These are phyloP conservation scores for Plebejus anna DNA, from an alignment of 2,888 invertebrate genomes.

Conservation along the genomic window DNA sequence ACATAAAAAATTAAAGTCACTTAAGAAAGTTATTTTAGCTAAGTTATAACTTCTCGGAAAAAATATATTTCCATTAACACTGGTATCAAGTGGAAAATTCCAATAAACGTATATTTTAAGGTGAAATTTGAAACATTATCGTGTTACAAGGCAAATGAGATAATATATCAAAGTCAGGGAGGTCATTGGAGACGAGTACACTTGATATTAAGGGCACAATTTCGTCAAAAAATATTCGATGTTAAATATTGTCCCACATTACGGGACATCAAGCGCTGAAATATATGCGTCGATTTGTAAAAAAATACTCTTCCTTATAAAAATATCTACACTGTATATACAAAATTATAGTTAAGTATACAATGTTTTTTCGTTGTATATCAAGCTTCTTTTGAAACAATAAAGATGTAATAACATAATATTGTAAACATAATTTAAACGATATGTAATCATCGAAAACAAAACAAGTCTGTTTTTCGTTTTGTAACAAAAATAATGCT, in stretches of 20 bases:
- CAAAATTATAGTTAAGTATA: too few species aligned
- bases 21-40: not conserved
- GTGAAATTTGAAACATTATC: slow-evolving; percentile 4
- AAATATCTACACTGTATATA: too few species aligned
- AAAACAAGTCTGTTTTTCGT: too few species aligned
- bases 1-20: not conserved
- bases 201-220: not conserved
- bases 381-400: too few species aligned
- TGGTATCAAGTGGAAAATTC: not conserved
- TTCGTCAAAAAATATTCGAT: not conserved
- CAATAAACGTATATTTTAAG: not conserved
- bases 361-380: too few species aligned
- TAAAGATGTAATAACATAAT: too few species aligned
- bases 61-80: not conserved
- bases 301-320: not conserved
- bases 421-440: too few species aligned
- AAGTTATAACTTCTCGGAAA: not conserved
- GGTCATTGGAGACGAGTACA: slow-evolving; percentile 8
- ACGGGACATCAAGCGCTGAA: not conserved
- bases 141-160: slow-evolving; percentile 16
- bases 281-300: not conserved
- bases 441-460: too few species aligned
- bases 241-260: not conserved
- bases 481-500: too few species aligned
- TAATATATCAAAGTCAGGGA: slow-evolving; percentile 7